Percentiles rank a stretch among this genome's conserved stretches.
Evolutionary conservation across 2,113 vertebrate genomes (phyloP).

Genomic region (Ailuropoda melanoleuca): DNA sequence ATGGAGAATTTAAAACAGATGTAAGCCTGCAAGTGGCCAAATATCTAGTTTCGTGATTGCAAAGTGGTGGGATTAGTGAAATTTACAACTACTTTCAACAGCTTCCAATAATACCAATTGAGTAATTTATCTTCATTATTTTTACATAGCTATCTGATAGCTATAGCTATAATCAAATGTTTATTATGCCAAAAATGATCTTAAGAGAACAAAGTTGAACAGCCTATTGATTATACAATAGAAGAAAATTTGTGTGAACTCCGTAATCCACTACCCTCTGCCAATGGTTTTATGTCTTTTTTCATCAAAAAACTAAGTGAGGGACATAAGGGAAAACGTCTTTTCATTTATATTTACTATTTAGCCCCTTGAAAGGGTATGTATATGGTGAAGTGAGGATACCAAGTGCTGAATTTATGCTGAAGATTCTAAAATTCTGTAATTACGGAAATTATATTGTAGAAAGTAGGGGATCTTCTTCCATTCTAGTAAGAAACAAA

Average conservation of each 20-base stretch:
- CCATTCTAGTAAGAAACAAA: neutral
- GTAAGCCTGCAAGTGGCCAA: neutral
- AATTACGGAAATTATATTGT: neutral
- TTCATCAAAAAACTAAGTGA: neutral
- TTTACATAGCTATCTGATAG: neutral
- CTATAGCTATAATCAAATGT: neutral
- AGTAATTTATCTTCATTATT: neutral
- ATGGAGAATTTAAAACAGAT: neutral
- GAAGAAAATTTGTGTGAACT: neutral
- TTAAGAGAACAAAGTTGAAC: neutral
- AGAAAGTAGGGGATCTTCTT: neutral
- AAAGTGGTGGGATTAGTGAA: neutral
- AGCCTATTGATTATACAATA: neutral
- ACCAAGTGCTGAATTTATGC: neutral
- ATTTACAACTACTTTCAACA: neutral
- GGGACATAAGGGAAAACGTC: neutral
- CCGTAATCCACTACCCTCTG: neutral
- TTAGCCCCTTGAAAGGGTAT: neutral
- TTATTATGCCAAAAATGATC: neutral
- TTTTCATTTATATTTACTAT: neutral
- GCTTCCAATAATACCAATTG: neutral
- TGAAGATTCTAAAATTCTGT: neutral
- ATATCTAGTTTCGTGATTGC: neutral
- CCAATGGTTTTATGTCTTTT: neutral
- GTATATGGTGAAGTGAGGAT: neutral